Evolutionary conservation across 2,797 vertebrate species (phyloP).

Genomic region (Cryptoprocta ferox): DNA sequence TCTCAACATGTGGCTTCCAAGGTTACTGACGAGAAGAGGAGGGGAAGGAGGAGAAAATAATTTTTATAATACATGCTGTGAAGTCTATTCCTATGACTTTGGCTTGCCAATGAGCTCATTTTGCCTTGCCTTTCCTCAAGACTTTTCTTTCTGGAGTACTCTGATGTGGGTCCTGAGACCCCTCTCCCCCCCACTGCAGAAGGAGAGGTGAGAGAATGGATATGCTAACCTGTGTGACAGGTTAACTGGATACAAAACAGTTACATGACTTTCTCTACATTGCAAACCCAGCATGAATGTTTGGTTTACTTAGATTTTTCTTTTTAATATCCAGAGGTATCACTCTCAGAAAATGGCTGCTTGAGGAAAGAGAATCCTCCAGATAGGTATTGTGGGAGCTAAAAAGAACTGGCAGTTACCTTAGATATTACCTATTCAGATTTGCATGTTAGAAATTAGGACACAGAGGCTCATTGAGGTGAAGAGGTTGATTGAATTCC

Average conservation of each 20-base stretch:
- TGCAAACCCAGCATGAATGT: background rate
- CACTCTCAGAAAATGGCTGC: background rate
- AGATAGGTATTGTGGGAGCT: background rate
- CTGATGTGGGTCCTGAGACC: background rate
- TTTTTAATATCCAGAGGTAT: background rate
- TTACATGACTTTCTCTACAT: background rate
- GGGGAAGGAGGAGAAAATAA: no score
- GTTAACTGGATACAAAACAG: background rate
- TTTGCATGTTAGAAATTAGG: background rate
- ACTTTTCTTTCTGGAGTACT: background rate
- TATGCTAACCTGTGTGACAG: background rate
- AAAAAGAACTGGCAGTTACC: background rate
- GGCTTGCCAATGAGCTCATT: background rate
- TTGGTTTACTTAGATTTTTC: background rate
- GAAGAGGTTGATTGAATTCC: background rate
- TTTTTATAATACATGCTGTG: background rate
- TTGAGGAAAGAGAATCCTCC: background rate
- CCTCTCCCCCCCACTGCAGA: no score
- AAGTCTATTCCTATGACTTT: background rate
- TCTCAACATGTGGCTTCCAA: background rate
- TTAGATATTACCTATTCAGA: background rate
- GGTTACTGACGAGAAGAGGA: background rate
- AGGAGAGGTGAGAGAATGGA: background rate
- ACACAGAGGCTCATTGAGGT: background rate
- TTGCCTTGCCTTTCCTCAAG: background rate